Conservation (phyloP, 2,888 invertebrate species). For the Acrocyrtus sp. region DNA sequence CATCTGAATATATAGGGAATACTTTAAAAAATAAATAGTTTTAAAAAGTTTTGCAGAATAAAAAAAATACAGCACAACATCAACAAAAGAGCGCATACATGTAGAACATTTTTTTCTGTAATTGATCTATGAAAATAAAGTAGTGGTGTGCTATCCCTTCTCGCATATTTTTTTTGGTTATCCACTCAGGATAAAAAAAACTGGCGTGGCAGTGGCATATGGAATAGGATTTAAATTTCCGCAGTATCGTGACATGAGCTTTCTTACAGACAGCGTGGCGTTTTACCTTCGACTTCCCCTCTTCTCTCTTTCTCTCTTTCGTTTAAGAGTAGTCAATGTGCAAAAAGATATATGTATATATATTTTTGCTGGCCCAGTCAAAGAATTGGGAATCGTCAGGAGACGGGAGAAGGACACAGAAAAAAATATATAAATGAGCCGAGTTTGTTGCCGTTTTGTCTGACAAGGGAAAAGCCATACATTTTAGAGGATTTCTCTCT, state of each 20-base stretch:
- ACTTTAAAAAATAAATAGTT: neutral
- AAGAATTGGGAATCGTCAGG: too few species aligned
- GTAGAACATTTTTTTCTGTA: neutral
- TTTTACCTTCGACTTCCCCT: slow-evolving; percentile 45
- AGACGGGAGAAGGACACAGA: neutral
- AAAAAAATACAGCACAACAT: neutral
- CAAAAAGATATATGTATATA: too few species aligned
- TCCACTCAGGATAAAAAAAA: neutral
- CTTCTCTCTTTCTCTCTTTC: too few species aligned
- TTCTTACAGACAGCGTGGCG: slow-evolving; percentile 50
- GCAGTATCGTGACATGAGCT: slow-evolving; percentile 28
- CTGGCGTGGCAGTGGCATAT: neutral
- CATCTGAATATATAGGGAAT: too few species aligned
- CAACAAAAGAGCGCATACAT: too few species aligned
- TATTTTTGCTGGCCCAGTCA: too few species aligned
- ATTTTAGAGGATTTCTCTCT: neutral
- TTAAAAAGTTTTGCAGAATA: neutral
- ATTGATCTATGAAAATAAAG: neutral
- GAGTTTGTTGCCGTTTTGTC: too few species aligned
- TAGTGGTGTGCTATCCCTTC: too few species aligned
- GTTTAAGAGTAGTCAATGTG: too few species aligned
- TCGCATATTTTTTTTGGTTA: too few species aligned
- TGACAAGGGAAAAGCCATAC: neutral
- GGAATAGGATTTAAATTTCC: neutral
- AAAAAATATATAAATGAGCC: neutral